phyloP scores from a whole-genome alignment of 2,113 vertebrate genomes.

The Panthera uncia region DNA sequence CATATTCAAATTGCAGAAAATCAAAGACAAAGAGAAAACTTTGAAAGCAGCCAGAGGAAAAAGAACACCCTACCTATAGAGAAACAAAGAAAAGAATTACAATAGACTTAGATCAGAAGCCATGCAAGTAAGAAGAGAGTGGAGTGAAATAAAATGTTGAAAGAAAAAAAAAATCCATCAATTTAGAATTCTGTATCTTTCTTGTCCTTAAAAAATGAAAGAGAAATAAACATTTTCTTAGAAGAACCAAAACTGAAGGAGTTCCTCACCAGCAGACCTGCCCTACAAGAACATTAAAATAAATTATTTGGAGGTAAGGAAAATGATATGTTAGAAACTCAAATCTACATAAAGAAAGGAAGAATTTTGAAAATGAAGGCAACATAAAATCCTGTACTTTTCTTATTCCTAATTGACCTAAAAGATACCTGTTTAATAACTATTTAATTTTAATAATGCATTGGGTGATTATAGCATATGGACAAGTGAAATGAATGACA shows the following conservation, averaged over 20 bases:
- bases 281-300: neutral
- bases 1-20: neutral
- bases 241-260: neutral
- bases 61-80: neutral
- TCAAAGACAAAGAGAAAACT: neutral
- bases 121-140: neutral
- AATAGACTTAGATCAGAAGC: neutral
- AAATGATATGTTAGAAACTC: neutral
- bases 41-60: neutral
- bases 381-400: neutral
- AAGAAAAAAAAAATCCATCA: neutral
- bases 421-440: neutral
- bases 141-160: neutral
- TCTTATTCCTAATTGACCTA: neutral
- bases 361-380: neutral
- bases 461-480: neutral
- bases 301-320: neutral
- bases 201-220: neutral
- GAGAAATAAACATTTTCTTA: neutral
- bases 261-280: neutral
- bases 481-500: neutral
- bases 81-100: neutral
- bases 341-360: neutral
- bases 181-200: neutral
- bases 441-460: neutral